Conservation (phyloP, 2,113 vertebrate species). For the Labrus mixtus region DNA sequence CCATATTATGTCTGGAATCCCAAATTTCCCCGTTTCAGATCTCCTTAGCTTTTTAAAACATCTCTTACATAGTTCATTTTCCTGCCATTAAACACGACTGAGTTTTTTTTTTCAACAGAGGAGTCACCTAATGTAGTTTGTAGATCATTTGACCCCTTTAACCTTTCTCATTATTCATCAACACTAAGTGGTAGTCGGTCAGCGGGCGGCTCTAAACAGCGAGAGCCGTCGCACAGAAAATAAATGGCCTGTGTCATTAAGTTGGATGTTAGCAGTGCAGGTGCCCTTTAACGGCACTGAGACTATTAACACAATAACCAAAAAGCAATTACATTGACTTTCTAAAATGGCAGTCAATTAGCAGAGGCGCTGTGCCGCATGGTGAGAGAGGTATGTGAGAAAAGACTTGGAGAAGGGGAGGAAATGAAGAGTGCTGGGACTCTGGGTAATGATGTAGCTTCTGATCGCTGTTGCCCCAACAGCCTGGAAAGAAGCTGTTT, state of each 20-base stretch:
- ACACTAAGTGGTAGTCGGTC: conserved; percentile 57
- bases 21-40: neutral
- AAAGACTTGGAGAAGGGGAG: neutral
- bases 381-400: conserved; percentile 15
- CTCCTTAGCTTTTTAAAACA: neutral
- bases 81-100: neutral
- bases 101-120: conserved; percentile 9
- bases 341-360: conserved; percentile 80
- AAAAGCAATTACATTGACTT: conserved; percentile 81
- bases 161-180: conserved; percentile 68
- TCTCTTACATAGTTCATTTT: neutral
- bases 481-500: conserved; percentile 13
- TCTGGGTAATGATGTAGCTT: neutral
- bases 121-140: conserved; percentile 37
- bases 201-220: conserved; percentile 15
- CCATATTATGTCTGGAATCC: neutral
- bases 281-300: conserved; percentile 68
- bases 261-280: conserved; percentile 38
- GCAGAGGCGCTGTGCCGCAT: conserved; percentile 12
- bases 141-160: conserved; percentile 69
- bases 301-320: conserved; percentile 76
- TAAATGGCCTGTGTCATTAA: conserved; percentile 61
- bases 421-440: neutral
- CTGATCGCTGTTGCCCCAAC: neutral
- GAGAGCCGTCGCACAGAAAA: conserved; percentile 19